Evolutionary conservation across 2,888 invertebrate species (phyloP).

Genomic region (Selenia dentaria): DNA sequence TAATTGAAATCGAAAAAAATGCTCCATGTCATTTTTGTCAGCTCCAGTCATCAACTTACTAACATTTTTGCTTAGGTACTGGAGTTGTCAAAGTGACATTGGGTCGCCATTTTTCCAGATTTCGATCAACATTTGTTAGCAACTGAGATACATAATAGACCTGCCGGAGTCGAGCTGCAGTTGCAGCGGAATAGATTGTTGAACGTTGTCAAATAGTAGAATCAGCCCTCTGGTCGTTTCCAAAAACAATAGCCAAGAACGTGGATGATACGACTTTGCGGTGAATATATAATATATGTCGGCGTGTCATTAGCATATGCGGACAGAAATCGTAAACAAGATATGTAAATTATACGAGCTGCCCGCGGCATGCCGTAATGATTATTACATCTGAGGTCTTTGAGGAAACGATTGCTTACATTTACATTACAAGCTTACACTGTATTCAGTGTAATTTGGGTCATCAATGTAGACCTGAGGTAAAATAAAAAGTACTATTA

Average conservation of each 20-base stretch:
- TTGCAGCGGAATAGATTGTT: too few species aligned
- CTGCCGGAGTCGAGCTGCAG: too few species aligned
- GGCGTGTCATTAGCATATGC: constrained; percentile 68
- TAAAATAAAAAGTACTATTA: not conserved
- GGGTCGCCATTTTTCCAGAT: too few species aligned
- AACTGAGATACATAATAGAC: too few species aligned
- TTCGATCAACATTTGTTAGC: too few species aligned
- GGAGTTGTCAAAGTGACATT: too few species aligned
- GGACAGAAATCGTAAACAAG: constrained; percentile 70
- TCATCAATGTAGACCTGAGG: constrained; percentile 1
- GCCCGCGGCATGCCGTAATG: constrained; percentile 48
- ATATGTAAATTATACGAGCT: constrained; percentile 69
- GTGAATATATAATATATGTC: constrained; percentile 65
- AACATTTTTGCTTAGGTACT: too few species aligned
- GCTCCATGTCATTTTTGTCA: too few species aligned
- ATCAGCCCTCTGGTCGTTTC: constrained; percentile 42
- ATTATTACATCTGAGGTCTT: constrained; percentile 48
- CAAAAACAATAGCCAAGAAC: constrained; percentile 60
- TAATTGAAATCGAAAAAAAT: too few species aligned
- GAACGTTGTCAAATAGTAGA: too few species aligned
- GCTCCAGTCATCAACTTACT: too few species aligned
- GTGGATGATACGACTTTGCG: constrained; percentile 39
- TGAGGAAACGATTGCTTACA: constrained; percentile 25
- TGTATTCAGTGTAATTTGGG: constrained; percentile 10
- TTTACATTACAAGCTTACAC: constrained; percentile 19